Evolutionary conservation across 2,113 vertebrate genomes (phyloP).

Genomic region (Galbula dea): DNA sequence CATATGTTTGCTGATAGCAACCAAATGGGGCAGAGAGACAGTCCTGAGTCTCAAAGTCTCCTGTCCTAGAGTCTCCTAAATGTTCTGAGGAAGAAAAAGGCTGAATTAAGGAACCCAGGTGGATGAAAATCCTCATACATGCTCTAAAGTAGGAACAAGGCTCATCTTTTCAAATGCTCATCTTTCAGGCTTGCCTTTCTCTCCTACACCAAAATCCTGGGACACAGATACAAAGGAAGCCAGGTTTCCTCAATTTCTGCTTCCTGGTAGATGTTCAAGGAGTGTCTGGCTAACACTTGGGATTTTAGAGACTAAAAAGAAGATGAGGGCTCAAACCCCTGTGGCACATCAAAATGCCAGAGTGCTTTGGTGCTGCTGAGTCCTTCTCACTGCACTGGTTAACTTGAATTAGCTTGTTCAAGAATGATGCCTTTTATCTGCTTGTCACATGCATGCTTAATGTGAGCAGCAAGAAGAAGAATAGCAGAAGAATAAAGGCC

Average conservation of each 20-base stretch:
- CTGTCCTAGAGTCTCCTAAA: background rate
- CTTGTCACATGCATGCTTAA: conserved; percentile 7
- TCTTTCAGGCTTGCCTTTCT: background rate
- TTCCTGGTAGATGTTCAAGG: background rate
- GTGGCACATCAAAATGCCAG: conserved; percentile 14
- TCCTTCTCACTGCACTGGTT: conserved; percentile 20
- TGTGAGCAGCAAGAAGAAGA: conserved; percentile 34
- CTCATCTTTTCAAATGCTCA: background rate
- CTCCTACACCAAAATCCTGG: background rate
- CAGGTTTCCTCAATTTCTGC: background rate
- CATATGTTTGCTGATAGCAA: no score
- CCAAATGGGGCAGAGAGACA: no score
- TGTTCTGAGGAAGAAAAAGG: background rate
- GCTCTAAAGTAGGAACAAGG: background rate
- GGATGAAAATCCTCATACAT: background rate
- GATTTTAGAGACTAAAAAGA: background rate
- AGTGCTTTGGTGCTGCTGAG: conserved; percentile 1
- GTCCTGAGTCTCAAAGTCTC: no score
- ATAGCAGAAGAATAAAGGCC: conserved; percentile 29
- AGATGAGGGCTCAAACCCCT: background rate
- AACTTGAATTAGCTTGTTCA: conserved; percentile 37
- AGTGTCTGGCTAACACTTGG: conserved; percentile 7
- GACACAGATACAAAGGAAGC: background rate
- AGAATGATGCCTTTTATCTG: conserved; percentile 49
- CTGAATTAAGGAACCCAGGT: background rate